phyloP scores from a whole-genome alignment of 2,888 invertebrate genomes.

The Drosophila engyochracea region DNA sequence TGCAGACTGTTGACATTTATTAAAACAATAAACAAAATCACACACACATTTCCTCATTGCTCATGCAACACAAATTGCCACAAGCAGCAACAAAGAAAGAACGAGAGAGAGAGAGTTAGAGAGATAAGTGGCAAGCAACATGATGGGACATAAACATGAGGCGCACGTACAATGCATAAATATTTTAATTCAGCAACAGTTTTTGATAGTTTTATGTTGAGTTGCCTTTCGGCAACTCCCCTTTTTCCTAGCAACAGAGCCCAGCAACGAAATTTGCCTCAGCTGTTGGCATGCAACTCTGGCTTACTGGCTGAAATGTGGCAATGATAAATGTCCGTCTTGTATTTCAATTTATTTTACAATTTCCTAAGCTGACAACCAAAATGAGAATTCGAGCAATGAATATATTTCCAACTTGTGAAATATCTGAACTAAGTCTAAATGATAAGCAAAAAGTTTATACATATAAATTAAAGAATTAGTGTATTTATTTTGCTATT shows the following conservation, averaged over 20 bases:
- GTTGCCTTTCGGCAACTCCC: not conserved
- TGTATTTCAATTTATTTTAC: constrained; percentile 73
- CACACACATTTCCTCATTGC: constrained; percentile 24
- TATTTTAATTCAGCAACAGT: constrained; percentile 70
- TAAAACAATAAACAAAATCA: constrained; percentile 76
- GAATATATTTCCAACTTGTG: constrained; percentile 26
- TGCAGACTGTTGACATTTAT: constrained; percentile 75
- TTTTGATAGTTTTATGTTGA: constrained; percentile 73
- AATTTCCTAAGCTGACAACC: constrained; percentile 63
- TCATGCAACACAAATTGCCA: constrained; percentile 28
- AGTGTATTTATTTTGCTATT: not conserved
- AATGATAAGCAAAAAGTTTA: constrained; percentile 17
- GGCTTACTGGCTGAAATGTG: constrained; percentile 28
- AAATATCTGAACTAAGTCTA: constrained; percentile 12
- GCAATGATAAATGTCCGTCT: constrained; percentile 60
- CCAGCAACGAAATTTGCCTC: constrained; percentile 21
- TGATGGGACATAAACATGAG: constrained; percentile 58
- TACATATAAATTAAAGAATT: constrained; percentile 4
- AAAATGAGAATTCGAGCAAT: constrained; percentile 26
- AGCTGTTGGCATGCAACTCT: constrained; percentile 31
- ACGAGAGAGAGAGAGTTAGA: no score
- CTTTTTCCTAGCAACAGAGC: not conserved
- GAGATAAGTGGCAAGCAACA: not conserved
- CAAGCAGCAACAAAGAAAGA: constrained; percentile 7
- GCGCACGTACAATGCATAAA: constrained; percentile 72